Percentiles rank a stretch among this genome's conserved stretches.
Conservation (phyloP, 2,113 vertebrate genomes). For the Syngnathus scovelli region DNA sequence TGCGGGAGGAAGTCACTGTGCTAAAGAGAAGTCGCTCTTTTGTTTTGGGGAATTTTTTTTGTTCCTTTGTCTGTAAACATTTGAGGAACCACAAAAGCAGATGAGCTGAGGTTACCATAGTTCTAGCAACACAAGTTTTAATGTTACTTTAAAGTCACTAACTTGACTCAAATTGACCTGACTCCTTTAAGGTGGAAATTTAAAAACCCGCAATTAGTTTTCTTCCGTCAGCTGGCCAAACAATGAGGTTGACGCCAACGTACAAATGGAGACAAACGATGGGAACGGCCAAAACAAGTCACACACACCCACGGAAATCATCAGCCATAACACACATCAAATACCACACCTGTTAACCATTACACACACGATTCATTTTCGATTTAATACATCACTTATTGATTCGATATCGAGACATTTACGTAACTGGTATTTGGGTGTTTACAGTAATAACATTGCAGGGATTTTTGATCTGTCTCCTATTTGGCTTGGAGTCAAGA, state of each 20-base stretch:
- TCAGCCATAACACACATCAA: neutral
- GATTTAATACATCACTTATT: neutral
- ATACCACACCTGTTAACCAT: neutral
- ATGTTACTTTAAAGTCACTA: neutral
- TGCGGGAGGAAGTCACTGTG: neutral
- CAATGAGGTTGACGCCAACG: no score
- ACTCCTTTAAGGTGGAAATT: neutral
- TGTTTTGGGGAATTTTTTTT: neutral
- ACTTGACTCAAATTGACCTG: neutral
- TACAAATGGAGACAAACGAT: neutral
- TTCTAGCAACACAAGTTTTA: neutral
- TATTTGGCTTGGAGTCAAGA: constrained; percentile 9
- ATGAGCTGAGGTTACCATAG: neutral
- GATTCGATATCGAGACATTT: neutral
- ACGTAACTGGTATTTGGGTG: neutral
- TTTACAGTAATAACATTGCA: neutral
- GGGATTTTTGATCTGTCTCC: constrained; percentile 11
- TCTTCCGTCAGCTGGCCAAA: neutral
- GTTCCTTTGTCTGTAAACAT: neutral
- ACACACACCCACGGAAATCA: neutral
- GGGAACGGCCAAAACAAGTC: neutral
- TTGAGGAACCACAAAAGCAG: neutral
- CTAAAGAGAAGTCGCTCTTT: neutral
- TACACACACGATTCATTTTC: constrained; percentile 7
- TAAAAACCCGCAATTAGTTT: neutral